These are phyloP conservation scores for Ichneumon xanthorius DNA, from an alignment of 2,888 invertebrate species.

Conservation along the genomic window DNA sequence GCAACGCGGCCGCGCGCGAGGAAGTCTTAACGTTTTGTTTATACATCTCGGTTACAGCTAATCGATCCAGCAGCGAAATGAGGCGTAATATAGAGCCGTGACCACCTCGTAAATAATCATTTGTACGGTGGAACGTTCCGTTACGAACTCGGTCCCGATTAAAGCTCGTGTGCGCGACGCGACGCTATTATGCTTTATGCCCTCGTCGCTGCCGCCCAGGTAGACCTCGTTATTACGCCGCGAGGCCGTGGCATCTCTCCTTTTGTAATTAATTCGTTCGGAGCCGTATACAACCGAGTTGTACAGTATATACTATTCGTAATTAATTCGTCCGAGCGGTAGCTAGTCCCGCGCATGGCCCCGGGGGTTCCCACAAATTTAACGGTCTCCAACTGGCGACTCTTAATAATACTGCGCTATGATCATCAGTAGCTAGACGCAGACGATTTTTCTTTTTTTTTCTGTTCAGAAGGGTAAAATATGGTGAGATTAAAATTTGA, in stretches of 20 bases:
- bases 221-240: constrained; percentile 75
- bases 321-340: constrained; percentile 66
- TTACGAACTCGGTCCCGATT: constrained; percentile 68
- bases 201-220: constrained; percentile 74
- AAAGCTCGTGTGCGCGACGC: constrained; percentile 16
- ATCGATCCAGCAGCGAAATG: constrained; percentile 78
- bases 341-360: constrained; percentile 33
- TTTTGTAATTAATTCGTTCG: constrained; percentile 32
- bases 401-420: constrained; percentile 18
- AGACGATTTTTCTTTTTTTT: background rate
- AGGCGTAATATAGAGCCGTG: constrained; percentile 78
- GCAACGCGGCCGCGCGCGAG: background rate
- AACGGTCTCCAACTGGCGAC: constrained; percentile 38
- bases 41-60: constrained; percentile 78
- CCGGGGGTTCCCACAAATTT: constrained; percentile 52
- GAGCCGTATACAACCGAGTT: constrained; percentile 24
- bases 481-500: constrained; percentile 2
- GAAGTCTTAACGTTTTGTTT: constrained; percentile 66
- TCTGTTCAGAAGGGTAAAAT: background rate
- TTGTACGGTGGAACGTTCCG: constrained; percentile 74
- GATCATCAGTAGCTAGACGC: constrained; percentile 1
- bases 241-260: constrained; percentile 30
- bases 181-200: constrained; percentile 51
- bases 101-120: constrained; percentile 81
- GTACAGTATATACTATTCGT: constrained; percentile 55